Conservation (phyloP, 2,888 invertebrate genomes). For the Coenonympha glycerion region DNA sequence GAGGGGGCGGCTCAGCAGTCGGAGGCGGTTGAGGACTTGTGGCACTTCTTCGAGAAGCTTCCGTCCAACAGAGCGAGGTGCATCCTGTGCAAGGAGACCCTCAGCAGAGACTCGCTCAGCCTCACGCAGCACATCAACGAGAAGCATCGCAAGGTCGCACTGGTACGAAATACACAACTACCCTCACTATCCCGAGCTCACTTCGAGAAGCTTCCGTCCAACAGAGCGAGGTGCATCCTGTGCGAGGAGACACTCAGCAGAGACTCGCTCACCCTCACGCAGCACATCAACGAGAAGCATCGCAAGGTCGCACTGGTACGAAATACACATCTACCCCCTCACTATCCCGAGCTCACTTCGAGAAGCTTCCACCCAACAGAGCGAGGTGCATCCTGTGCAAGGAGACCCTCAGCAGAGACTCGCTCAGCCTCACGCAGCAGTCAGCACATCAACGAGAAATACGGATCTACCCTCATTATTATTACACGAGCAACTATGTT, state of each 20-base stretch:
- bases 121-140: slow-evolving; percentile 39
- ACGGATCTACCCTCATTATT: no score
- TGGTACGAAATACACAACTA: slow-evolving; percentile 11
- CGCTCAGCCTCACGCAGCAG: slow-evolving; percentile 29
- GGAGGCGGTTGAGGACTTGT: slow-evolving; percentile 30
- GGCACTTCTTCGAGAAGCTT: slow-evolving; percentile 44
- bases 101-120: slow-evolving; percentile 16
- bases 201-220: slow-evolving; percentile 32
- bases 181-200: no score
- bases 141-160: slow-evolving; percentile 37
- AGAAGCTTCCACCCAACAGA: slow-evolving; percentile 28
- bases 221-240: slow-evolving; percentile 38
- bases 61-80: slow-evolving; percentile 35
- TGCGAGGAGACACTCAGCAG: slow-evolving; percentile 33
- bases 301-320: slow-evolving; percentile 32
- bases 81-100: slow-evolving; percentile 36
- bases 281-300: slow-evolving; percentile 41
- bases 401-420: slow-evolving; percentile 14
- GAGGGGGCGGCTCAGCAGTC: not conserved
- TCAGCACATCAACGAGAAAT: slow-evolving; percentile 38
- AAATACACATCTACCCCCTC: not conserved
- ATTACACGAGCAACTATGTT: no score
- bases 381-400: slow-evolving; percentile 45
- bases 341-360: no score
- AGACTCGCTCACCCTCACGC: slow-evolving; percentile 26